Conservation (phyloP, 1,140 invertebrate species). For the Bilobella aurantiaca region DNA sequence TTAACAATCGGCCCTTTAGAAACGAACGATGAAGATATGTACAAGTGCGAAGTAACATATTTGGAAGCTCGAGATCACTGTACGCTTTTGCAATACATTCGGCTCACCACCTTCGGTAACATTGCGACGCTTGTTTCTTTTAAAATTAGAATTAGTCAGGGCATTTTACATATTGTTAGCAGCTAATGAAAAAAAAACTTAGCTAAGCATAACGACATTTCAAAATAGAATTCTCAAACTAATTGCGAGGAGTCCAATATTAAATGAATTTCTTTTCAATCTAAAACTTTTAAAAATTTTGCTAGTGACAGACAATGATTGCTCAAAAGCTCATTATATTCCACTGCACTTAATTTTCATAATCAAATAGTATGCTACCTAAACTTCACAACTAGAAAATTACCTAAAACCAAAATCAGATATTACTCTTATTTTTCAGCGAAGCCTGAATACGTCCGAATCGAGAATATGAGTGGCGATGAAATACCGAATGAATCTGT, state of each 20-base stretch:
- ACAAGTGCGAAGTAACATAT: slow-evolving; percentile 77
- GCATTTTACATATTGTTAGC: not conserved
- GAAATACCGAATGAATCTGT: slow-evolving; percentile 47
- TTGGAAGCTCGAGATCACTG: slow-evolving; percentile 44
- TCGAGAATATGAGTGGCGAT: slow-evolving; percentile 46
- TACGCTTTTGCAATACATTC: slow-evolving; percentile 31
- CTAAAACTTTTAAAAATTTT: not conserved
- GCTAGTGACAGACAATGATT: not conserved
- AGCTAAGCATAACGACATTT: no score
- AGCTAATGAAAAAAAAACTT: not conserved
- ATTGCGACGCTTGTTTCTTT: no score
- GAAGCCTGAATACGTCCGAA: slow-evolving; percentile 52
- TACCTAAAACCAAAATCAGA: not conserved
- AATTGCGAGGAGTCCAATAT: no score
- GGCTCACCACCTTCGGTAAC: slow-evolving; percentile 34
- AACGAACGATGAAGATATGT: slow-evolving; percentile 65
- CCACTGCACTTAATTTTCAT: not conserved
- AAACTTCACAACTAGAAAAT: not conserved
- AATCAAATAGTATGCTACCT: not conserved
- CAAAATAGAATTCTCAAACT: no score
- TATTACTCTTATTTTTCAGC: slow-evolving; percentile 44
- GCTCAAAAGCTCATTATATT: no score
- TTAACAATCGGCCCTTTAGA: slow-evolving; percentile 56
- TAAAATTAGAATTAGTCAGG: not conserved
- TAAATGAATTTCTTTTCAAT: not conserved